phyloP scores from a whole-genome alignment of 2,113 vertebrate genomes.

The Ictalurus punctatus region DNA sequence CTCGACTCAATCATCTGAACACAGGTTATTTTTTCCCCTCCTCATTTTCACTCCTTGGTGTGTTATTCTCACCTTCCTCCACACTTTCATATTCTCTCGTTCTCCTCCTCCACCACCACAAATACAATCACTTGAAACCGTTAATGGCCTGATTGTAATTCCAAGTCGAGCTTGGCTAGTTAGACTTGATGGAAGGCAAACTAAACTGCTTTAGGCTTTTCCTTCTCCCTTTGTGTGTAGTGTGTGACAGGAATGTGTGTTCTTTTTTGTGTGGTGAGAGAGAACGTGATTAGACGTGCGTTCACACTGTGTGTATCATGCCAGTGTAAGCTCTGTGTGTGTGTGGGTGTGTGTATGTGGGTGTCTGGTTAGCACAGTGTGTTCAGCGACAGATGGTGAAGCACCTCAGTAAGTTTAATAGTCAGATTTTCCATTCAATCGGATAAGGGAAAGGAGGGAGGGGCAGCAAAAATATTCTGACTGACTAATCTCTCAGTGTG shows the following conservation, averaged over 20 bases:
- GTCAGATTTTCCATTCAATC: conserved; percentile 72
- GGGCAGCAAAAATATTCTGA: conserved; percentile 71
- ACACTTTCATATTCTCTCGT: background rate
- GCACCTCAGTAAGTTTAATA: conserved; percentile 75
- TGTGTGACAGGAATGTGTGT: conserved; percentile 30
- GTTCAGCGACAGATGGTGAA: conserved; percentile 72
- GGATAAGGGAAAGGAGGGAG: conserved; percentile 64
- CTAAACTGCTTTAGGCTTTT: background rate
- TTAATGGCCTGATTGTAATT: conserved; percentile 19
- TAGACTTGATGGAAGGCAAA: conserved; percentile 1
- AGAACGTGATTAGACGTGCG: background rate
- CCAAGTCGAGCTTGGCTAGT: background rate
- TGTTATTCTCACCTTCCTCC: conserved; percentile 10
- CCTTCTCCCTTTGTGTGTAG: background rate
- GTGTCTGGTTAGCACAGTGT: conserved; percentile 19
- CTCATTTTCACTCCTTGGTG: background rate
- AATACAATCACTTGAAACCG: conserved; percentile 4
- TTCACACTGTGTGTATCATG: conserved; percentile 14
- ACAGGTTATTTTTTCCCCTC: background rate
- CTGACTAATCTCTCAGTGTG: conserved; percentile 65
- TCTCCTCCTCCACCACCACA: background rate
- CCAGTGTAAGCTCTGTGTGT: conserved; percentile 23
- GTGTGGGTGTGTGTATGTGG: conserved; percentile 13
- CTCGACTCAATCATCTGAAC: background rate
- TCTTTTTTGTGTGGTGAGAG: conserved; percentile 14